These are phyloP conservation scores for Clarias batrachus DNA, from an alignment of 2,113 vertebrate genomes.

Conservation along the genomic window DNA sequence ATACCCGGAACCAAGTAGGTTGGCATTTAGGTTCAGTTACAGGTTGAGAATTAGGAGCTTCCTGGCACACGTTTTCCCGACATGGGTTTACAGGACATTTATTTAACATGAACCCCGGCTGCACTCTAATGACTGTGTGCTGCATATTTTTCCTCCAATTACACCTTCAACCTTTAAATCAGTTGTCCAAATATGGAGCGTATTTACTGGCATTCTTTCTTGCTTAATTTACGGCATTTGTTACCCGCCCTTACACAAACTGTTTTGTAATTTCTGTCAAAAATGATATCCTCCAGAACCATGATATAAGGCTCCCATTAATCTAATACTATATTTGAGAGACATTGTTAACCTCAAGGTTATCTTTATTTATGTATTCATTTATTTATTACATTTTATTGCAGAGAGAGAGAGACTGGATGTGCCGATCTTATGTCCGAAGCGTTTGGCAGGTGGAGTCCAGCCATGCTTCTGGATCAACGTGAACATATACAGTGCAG, in stretches of 20 bases:
- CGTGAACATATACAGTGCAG: not conserved
- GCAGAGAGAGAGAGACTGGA: not conserved
- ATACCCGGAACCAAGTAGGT: not conserved
- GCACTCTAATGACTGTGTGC: not conserved
- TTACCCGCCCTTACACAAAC: not conserved
- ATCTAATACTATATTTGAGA: not conserved
- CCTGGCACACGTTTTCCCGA: not conserved
- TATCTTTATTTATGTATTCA: not conserved
- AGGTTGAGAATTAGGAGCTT: not conserved
- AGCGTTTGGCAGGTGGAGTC: not conserved
- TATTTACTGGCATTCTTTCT: not conserved
- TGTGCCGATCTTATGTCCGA: not conserved
- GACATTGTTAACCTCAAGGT: not conserved
- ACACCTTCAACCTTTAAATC: not conserved
- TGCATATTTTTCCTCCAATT: constrained; percentile 8
- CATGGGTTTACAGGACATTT: not conserved
- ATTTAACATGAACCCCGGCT: not conserved
- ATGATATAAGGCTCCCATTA: not conserved
- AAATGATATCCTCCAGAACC: not conserved
- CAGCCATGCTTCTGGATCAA: not conserved
- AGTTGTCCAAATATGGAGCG: not conserved
- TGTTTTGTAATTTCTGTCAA: not conserved
- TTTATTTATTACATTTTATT: too few relatives aligned
- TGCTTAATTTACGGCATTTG: not conserved
- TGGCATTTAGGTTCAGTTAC: not conserved